Evolutionary conservation across 2,797 vertebrate species (phyloP).

Genomic region (Sylvilagus floridanus): DNA sequence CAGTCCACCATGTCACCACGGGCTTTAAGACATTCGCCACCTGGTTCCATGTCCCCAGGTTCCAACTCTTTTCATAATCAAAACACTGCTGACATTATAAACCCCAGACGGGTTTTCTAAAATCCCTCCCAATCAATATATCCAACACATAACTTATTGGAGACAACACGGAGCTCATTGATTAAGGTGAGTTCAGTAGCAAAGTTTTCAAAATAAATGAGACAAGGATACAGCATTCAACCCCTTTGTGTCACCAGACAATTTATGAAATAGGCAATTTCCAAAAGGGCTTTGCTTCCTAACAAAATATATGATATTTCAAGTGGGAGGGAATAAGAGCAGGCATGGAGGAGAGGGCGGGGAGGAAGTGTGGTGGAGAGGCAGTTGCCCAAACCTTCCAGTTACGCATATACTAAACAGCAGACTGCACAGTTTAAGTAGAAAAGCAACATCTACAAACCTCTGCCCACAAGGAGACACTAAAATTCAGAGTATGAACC

Average conservation of each 20-base stretch:
- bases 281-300: conserved; percentile 59
- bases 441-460: conserved; percentile 57
- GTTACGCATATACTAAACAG: conserved; percentile 60
- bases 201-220: conserved; percentile 96
- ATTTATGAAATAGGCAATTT: conserved; percentile 81
- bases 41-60: conserved; percentile 90
- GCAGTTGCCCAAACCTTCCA: conserved; percentile 54
- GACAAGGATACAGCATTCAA: conserved; percentile 83
- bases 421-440: neutral
- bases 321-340: conserved; percentile 57
- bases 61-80: conserved; percentile 89
- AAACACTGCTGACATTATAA: conserved; percentile 95
- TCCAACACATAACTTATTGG: conserved; percentile 93
- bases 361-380: neutral
- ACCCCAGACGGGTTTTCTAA: conserved; percentile 93
- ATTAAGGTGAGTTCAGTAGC: conserved; percentile 93
- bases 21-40: conserved; percentile 94
- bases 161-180: conserved; percentile 93
- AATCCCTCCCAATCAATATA: conserved; percentile 94
- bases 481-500: conserved; percentile 29
- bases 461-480: conserved; percentile 58
- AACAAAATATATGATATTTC: conserved; percentile 21
- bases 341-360: neutral
- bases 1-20: conserved; percentile 92
- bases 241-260: conserved; percentile 81